Conservation (phyloP, 1,140 invertebrate genomes). For the Drosophila orena region DNA sequence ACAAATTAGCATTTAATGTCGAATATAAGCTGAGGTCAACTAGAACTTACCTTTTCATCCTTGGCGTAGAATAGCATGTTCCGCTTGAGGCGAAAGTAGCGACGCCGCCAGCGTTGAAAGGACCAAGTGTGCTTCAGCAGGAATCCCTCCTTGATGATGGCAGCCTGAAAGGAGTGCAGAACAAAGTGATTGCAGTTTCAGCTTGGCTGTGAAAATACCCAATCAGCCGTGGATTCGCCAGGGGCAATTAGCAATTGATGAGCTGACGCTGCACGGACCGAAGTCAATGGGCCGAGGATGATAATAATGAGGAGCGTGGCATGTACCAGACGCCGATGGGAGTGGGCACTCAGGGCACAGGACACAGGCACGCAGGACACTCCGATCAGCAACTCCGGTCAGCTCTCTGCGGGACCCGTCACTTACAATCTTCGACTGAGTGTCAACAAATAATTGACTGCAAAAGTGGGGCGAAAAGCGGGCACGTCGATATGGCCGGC, state of each 20-base stretch:
- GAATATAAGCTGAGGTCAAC: not conserved
- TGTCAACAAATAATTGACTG: constrained; percentile 74
- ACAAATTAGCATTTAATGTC: not conserved
- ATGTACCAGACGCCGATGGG: constrained; percentile 15
- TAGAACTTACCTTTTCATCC: constrained; percentile 90
- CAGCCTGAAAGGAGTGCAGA: constrained; percentile 78
- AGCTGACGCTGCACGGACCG: constrained; percentile 33
- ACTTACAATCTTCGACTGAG: constrained; percentile 52
- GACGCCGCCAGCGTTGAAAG: constrained; percentile 93
- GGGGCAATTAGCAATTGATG: constrained; percentile 47
- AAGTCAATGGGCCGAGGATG: constrained; percentile 24
- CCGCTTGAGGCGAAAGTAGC: constrained; percentile 93
- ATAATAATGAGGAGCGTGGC: constrained; percentile 25
- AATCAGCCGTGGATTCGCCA: constrained; percentile 12
- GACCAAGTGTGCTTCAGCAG: constrained; percentile 93
- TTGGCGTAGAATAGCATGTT: constrained; percentile 93
- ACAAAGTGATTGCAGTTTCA: constrained; percentile 26
- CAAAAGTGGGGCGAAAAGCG: constrained; percentile 41
- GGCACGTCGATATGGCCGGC: constrained; percentile 39
- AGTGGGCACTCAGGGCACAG: not conserved
- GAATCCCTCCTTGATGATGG: constrained; percentile 92
- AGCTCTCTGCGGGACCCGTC: constrained; percentile 34
- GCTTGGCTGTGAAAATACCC: constrained; percentile 5
- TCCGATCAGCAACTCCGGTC: constrained; percentile 12
- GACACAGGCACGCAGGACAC: constrained; percentile 4